Percentiles rank a stretch among this genome's conserved stretches.
Conservation (phyloP, 2,888 invertebrate genomes). For the Entomobrya proxima region DNA sequence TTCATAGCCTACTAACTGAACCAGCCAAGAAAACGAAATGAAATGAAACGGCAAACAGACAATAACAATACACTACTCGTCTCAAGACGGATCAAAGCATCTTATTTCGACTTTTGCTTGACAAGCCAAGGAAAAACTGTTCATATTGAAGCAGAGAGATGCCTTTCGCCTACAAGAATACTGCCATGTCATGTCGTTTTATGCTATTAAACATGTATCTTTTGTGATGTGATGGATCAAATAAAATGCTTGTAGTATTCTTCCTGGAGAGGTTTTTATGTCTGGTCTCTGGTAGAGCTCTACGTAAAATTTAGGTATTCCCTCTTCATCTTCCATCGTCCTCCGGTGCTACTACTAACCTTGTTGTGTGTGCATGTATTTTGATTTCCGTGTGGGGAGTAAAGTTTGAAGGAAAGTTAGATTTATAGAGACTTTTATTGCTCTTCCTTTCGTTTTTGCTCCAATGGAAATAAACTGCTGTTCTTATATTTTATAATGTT, state of each 20-base stretch:
- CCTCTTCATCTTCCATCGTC: no score
- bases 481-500: no score
- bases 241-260: no score
- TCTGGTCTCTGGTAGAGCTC: no score
- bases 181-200: background rate
- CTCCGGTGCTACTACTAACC: no score
- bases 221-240: no score
- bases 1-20: background rate
- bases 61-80: background rate
- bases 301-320: no score
- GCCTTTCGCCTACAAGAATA: no score
- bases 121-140: background rate
- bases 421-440: background rate
- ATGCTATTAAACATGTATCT: background rate
- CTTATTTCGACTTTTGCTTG: conserved; percentile 28
- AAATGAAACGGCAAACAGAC: background rate
- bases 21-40: background rate
- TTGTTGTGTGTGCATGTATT: no score
- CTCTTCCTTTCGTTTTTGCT: background rate
- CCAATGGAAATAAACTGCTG: conserved; percentile 6
- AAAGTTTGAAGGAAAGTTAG: background rate
- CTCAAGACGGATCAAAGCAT: conserved; percentile 1
- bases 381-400: conserved; percentile 16
- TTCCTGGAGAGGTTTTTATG: no score
- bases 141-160: background rate